phyloP scores from a whole-genome alignment of 1,140 invertebrate genomes.

The Arion vulgaris region DNA sequence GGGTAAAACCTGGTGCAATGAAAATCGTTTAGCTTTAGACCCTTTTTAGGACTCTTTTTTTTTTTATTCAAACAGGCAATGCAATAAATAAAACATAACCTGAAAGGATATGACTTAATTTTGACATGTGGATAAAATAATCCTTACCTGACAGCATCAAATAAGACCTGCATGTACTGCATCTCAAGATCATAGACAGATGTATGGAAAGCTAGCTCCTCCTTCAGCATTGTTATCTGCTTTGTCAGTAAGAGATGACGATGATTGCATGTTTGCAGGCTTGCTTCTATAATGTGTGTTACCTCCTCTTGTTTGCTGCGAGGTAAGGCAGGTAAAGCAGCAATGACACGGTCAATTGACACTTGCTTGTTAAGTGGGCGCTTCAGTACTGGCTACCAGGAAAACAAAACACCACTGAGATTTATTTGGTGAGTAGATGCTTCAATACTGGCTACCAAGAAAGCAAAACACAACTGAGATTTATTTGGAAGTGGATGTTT shows the following conservation, averaged over 20 bases:
- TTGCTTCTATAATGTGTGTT: constrained; percentile 47
- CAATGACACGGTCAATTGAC: constrained; percentile 52
- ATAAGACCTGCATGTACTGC: constrained; percentile 4
- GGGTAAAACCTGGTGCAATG: too few species aligned
- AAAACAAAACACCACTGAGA: constrained; percentile 46
- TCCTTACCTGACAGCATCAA: constrained; percentile 33
- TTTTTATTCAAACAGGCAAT: too few species aligned
- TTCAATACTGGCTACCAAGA: constrained; percentile 59
- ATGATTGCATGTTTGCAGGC: constrained; percentile 58
- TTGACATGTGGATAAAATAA: too few species aligned
- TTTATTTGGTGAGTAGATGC: constrained; percentile 50
- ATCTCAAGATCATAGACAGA: constrained; percentile 34
- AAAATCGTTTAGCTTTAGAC: too few species aligned
- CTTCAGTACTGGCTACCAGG: constrained; percentile 56
- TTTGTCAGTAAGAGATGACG: constrained; percentile 49
- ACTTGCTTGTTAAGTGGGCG: constrained; percentile 53
- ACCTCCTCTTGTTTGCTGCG: constrained; percentile 49
- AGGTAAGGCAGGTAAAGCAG: constrained; percentile 49
- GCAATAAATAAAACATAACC: too few species aligned
- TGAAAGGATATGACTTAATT: too few species aligned
- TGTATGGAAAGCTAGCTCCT: constrained; percentile 24
- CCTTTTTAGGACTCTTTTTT: too few species aligned
- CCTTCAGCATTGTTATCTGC: constrained; percentile 26
- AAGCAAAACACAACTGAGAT: too few species aligned
- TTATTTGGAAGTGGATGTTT: too few species aligned